phyloP scores from a whole-genome alignment of 2,888 invertebrate species.

The Leptinotarsa tumamoca region DNA sequence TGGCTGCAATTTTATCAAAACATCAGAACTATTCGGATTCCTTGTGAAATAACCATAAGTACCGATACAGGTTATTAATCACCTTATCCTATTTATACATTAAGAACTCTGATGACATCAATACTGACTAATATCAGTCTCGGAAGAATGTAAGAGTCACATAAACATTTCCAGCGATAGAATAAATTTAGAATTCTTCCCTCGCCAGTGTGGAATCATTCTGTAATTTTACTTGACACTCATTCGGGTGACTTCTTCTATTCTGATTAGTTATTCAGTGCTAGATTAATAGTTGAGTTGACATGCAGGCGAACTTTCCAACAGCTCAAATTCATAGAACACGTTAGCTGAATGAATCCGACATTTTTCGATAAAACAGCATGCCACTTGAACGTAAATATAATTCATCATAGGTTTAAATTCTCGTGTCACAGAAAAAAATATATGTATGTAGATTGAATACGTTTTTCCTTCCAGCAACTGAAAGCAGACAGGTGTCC shows the following conservation, averaged over 20 bases:
- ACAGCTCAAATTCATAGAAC: too few relatives aligned
- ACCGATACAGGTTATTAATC: not conserved
- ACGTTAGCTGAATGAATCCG: too few relatives aligned
- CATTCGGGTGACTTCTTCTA: not conserved
- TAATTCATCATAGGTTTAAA: too few relatives aligned
- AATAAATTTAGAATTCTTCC: conserved; percentile 14
- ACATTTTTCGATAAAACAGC: too few relatives aligned
- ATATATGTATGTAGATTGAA: too few relatives aligned
- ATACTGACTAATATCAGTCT: not conserved
- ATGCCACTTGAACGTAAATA: too few relatives aligned
- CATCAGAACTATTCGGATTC: too few relatives aligned
- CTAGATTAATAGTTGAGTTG: not conserved
- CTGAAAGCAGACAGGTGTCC: too few relatives aligned
- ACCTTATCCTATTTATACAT: conserved; percentile 15
- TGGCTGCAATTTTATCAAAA: too few relatives aligned
- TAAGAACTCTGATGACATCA: not conserved
- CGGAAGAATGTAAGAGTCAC: conserved; percentile 13
- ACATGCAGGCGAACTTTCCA: too few relatives aligned
- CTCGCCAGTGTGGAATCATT: conserved; percentile 6
- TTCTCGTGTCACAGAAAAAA: too few relatives aligned
- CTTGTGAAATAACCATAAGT: not conserved
- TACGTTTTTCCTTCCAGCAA: too few relatives aligned
- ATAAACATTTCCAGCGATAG: conserved; percentile 6
- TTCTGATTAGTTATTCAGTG: not conserved
- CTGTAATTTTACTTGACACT: not conserved